Base-by-base conservation (phyloP, 2,888 invertebrate species). In the Anoplius nigerrimus region DNA sequence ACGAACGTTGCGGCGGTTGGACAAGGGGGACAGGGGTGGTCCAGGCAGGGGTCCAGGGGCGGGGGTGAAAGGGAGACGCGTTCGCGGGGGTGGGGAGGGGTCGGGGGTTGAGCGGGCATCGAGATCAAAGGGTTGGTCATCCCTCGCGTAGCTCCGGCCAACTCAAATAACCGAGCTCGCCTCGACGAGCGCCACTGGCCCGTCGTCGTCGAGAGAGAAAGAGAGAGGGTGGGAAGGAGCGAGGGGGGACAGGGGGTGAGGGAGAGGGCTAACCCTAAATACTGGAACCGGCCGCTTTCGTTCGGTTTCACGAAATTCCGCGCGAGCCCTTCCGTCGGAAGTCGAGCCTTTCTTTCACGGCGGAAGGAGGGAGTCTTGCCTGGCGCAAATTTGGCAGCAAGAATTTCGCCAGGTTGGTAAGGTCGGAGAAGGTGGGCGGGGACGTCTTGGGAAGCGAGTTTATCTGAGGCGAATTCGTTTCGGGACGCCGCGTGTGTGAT, bases 41-140 rank as follows among this genome's bases (percentile, higher is more conserved):
- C n/a, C n/a, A n/a, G 54, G 22, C 6, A 22, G 54, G 54, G 54
- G 24, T 27, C 16, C 11, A 42, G 20, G 42, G 56, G 42, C 4
- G 16, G 66, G 62, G 63, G 66, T 42, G 69, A 66, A 70, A 21
- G 72, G 61, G 71, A 76, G 76, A 74, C 72, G 64, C 58, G 59
- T 48, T 24, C n/a, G 48, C 45, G 45, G 52, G 18, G 18, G 63
- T 62, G 8, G 58, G 55, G 42, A 43, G 63, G 64, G 64, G 67
- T 20, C 66, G 71, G 74, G 73, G 79, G 77, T 69, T 76, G 75
- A 72, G 78, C 79, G 76, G 67, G 78, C 74, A 78, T 72, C 76
- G 86, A 88, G 87, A 88, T 88, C 88, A 88, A 88, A 88, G 87
- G 87, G 84, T 83, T 83, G 87, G 84, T 86, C 84, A 84, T 85